Percentiles rank a stretch among this genome's conserved stretches.
Evolutionary conservation across 2,797 vertebrate species (phyloP).

Genomic region (Manis crassicaudata): DNA sequence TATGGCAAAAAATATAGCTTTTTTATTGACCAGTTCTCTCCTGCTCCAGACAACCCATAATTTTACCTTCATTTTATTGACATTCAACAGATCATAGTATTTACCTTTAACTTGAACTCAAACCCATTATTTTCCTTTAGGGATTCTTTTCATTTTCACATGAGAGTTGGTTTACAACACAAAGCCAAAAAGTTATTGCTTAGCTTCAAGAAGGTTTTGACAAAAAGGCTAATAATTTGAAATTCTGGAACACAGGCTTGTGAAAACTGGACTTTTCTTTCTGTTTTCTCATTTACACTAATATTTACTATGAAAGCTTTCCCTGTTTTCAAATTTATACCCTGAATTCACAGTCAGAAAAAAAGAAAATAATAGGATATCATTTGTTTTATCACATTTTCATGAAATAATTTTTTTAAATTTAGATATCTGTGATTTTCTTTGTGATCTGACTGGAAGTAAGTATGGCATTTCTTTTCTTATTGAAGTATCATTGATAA

Average conservation of each 20-base stretch:
- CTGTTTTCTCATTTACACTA: not conserved
- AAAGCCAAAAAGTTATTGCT: not conserved
- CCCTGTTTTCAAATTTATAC: not conserved
- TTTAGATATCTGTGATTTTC: not conserved
- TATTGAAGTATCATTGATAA: too few species aligned
- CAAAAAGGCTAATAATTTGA: not conserved
- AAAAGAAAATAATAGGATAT: not conserved
- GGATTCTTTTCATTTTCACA: not conserved
- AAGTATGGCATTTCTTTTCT: not conserved
- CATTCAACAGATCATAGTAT: not conserved
- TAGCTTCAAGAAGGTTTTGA: not conserved
- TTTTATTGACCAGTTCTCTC: slow-evolving; percentile 14
- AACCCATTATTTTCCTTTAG: not conserved
- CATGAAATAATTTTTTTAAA: not conserved
- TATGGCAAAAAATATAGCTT: not conserved
- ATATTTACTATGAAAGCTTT: not conserved
- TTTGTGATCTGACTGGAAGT: not conserved
- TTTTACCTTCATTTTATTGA: not conserved
- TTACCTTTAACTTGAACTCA: not conserved
- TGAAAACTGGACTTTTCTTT: not conserved
- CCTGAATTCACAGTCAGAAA: not conserved
- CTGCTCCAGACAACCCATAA: not conserved
- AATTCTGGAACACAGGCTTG: not conserved
- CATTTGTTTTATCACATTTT: slow-evolving; percentile 15
- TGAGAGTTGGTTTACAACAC: not conserved